Conservation (phyloP, 2,888 invertebrate species). For the Cantharis lateralis region DNA sequence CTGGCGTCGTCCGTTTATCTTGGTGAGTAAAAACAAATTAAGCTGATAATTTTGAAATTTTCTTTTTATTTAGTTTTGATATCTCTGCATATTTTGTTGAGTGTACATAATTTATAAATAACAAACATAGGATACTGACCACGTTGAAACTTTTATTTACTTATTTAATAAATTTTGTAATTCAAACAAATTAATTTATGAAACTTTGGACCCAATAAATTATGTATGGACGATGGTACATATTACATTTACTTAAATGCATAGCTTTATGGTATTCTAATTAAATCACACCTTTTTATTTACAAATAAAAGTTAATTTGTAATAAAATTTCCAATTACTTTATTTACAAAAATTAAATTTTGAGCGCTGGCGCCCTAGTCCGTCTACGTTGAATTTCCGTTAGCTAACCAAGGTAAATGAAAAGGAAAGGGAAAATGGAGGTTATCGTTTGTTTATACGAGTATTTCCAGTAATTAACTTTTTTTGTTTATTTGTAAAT, state of each 20-base stretch:
- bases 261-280: background rate
- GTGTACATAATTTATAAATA: no score
- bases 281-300: background rate
- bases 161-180: no score
- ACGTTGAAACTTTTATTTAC: no score
- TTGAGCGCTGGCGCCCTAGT: no score
- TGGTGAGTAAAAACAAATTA: background rate
- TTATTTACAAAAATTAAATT: no score
- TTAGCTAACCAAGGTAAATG: background rate
- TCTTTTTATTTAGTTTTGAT: background rate
- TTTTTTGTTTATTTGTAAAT: background rate
- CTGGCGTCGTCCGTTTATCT: background rate
- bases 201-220: background rate
- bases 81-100: no score
- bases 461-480: background rate
- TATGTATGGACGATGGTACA: no score
- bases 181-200: background rate
- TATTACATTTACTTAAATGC: no score
- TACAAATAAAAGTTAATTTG: background rate
- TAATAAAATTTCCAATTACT: no score
- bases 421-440: background rate
- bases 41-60: background rate
- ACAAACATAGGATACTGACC: no score
- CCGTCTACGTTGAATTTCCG: background rate
- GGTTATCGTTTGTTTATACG: background rate